Evolutionary conservation across 1,140 invertebrate species (phyloP), one percentile per base, ranked within the genome.

Genomic region (Drosophila dunni): DNA sequence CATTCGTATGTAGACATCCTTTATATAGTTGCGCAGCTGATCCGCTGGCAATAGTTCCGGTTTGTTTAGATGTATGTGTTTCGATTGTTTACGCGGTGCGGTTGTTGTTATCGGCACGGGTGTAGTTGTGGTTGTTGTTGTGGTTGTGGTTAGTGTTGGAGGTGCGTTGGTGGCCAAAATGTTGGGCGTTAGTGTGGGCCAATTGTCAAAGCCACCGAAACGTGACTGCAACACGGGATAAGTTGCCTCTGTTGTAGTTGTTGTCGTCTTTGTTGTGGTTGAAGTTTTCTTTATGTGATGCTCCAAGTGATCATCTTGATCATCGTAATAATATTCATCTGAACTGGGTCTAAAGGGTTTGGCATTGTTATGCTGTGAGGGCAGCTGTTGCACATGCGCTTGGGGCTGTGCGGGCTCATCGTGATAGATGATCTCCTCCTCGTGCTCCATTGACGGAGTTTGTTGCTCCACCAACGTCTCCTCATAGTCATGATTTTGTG

Each of bases 1-100:
- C 60, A 93, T 93, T 9, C 94, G 90, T 1, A 94, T 92, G 81
- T 94, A 94, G 0, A 93, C 91, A 92, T 94, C 94, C 71, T 94
- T 93, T 10, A 94, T 86, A 84, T 94, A 94, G 60, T 92, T 91
- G n/a, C 93, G 91, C 42, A 94, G 82, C 6, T 90, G 84, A 72
- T 92, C 92, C 10, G 83, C 83, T 7, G 91, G 91, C 57, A 90
- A 50, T 7, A 92, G 67, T 53, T 91, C 89, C 40, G 88, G 57
- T 48, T 86, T 91, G 8, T 61, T 60, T 11, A 69, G 50, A 42
- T 89, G 74, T 51, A 89, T 79, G 44, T 89, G 80, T 58, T 91
- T 86, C 29, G 86, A 63, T 40, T 90, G 79, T 33, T 90, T 90
- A 8, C 78, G 57, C 5, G 79, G 74, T 13, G 64, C 61, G 8